Evolutionary conservation across 1,140 invertebrate genomes (phyloP), one percentile per base, ranked within the genome.

Genomic region (Chrysopa pallens): DNA sequence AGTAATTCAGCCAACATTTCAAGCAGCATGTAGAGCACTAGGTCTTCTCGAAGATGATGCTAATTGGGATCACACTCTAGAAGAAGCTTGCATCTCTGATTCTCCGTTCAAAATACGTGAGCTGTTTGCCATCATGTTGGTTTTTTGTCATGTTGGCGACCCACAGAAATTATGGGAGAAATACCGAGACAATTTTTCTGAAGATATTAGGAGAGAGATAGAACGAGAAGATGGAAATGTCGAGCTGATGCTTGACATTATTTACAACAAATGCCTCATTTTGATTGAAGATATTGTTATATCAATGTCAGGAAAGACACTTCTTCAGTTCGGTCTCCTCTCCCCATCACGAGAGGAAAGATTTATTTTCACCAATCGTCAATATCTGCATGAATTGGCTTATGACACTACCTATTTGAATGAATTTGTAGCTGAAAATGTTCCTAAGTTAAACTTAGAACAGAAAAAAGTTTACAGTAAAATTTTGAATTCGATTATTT

Each of bases 261-360:
- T 61, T 45, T 52, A 61, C 48, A 61, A 58, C 46, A 50, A 57
- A 38, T 46, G 52, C 53, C 58, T 61, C 51, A 54, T 62, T 46
- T 29, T 44, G 27, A 58, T 61, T 46, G 55, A 60, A 46, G 55
- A 56, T 46, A 50, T 54, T 46, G 59, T 56, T 42, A 48, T 50
- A 28, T 31, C 45, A 39, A 50, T 53, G 13, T 11, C 46, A 5
- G 51, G 50, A 40, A 51, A 49, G 46, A 11, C 36, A 51, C 43
- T 54, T 17, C 7, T 14, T 12, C 39, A 42, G 29, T 52, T 54
- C 28, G 52, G 17, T 23, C 17, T 23, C 17, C 17, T 5, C 17
- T 49, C 28, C 43, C 54, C 48, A 36, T 33, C 29, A 29, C 51
- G 35, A 48, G 17, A 23, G 17, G 17, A 23, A 23, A 23, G 17